phyloP scores from a whole-genome alignment of 2,888 invertebrate species.

The Andrena chrysosceles region DNA sequence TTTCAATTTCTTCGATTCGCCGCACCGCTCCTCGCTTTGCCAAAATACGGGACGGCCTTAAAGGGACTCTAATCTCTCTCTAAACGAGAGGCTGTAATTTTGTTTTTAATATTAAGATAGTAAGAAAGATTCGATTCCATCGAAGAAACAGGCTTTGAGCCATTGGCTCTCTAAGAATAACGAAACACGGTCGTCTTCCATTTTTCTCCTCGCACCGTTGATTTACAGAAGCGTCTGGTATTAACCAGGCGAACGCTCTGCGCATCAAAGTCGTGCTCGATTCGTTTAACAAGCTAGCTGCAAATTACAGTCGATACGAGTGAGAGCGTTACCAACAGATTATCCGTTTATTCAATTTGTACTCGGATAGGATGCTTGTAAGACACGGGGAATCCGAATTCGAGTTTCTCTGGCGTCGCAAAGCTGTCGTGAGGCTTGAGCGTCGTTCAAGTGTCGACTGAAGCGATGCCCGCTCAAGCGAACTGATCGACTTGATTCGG shows the following conservation, averaged over 20 bases:
- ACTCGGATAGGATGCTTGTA: conserved; percentile 17
- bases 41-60: too few relatives aligned
- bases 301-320: conserved; percentile 24
- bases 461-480: conserved; percentile 10
- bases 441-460: neutral
- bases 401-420: conserved; percentile 3
- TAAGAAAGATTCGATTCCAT: too few relatives aligned
- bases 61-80: too few relatives aligned
- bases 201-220: neutral
- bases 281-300: conserved; percentile 34
- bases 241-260: neutral
- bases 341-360: neutral
- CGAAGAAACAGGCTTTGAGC: too few relatives aligned
- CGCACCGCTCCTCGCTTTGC: too few relatives aligned
- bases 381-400: conserved; percentile 25
- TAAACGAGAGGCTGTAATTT: too few relatives aligned
- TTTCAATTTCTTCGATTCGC: too few relatives aligned
- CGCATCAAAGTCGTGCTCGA: neutral
- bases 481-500: conserved; percentile 27
- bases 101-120: too few relatives aligned
- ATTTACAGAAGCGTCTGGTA: neutral
- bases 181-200: neutral
- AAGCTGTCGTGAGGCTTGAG: conserved; percentile 11
- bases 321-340: conserved; percentile 26
- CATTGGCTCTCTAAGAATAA: too few relatives aligned